A percentile compares a stretch with the other conserved stretches of the same genome.
Conservation (phyloP, 1,140 invertebrate species). For the Yoshiicerus persimilis region DNA sequence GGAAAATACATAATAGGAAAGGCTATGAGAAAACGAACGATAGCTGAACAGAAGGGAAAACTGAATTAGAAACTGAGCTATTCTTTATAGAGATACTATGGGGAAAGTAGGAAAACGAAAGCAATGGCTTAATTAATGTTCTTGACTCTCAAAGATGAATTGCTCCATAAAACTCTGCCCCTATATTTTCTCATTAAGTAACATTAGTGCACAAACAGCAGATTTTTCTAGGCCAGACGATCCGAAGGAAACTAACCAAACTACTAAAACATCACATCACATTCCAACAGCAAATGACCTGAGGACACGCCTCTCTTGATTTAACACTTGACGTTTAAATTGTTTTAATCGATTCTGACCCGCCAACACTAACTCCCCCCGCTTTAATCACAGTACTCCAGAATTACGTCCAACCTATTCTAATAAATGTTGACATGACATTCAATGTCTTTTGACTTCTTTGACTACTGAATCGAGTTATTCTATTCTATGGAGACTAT, state of each 20-base stretch:
- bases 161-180: slow-evolving; percentile 10
- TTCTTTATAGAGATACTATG: neutral
- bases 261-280: slow-evolving; percentile 11
- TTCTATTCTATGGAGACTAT: too few relatives aligned
- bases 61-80: neutral
- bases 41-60: neutral
- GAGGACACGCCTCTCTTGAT: slow-evolving; percentile 6
- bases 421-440: neutral
- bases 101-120: neutral
- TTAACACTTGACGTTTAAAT: slow-evolving; percentile 23
- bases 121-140: slow-evolving; percentile 18
- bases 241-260: neutral
- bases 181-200: slow-evolving; percentile 18
- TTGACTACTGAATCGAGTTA: neutral
- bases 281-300: neutral
- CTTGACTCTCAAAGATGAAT: neutral
- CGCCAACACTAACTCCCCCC: neutral
- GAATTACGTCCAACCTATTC: neutral
- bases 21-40: neutral
- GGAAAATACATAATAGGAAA: neutral
- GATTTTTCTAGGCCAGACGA: neutral
- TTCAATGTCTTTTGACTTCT: neutral
- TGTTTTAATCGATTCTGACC: neutral
- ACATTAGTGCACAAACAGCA: slow-evolving; percentile 6
- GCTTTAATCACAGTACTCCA: neutral